Evolutionary conservation across 1,140 invertebrate species (phyloP).

Genomic region (Bombus turneri): DNA sequence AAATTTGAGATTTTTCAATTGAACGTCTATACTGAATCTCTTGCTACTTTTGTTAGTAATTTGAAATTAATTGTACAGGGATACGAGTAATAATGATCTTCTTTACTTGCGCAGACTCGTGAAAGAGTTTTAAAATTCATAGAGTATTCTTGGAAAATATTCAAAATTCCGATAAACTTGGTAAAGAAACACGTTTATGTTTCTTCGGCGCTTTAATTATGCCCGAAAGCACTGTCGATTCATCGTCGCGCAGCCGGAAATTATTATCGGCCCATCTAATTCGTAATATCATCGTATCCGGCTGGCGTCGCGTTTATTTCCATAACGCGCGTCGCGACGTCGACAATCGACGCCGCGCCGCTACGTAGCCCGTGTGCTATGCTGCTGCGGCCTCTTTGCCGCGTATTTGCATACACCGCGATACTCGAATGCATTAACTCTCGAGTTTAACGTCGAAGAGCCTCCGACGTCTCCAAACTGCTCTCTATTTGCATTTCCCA

Average conservation of each 20-base stretch:
- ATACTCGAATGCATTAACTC: conserved; percentile 52
- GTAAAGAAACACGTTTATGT: too few species aligned
- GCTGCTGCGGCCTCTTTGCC: conserved; percentile 10
- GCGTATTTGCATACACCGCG: conserved; percentile 43
- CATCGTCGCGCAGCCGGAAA: neutral
- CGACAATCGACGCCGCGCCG: conserved; percentile 33
- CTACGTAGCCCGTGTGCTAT: neutral
- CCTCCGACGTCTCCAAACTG: conserved; percentile 43
- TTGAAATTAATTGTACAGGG: neutral
- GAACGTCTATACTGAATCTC: neutral
- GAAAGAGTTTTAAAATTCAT: neutral
- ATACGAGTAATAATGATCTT: too few species aligned
- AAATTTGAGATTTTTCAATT: neutral
- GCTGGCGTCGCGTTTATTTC: conserved; percentile 20
- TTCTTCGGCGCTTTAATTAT: neutral
- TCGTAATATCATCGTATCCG: neutral
- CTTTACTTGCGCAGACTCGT: too few species aligned
- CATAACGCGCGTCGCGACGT: conserved; percentile 30
- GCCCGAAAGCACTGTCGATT: neutral
- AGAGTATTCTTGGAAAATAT: neutral
- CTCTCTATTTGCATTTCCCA: conserved; percentile 45
- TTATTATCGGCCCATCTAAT: conserved; percentile 20
- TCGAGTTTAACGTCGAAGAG: conserved; percentile 33
- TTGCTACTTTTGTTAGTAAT: neutral
- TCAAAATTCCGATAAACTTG: neutral